Evolutionary conservation across 2,797 vertebrate species (phyloP), one percentile per base, ranked within the genome.

Genomic region (Corythornis leucogaster): DNA sequence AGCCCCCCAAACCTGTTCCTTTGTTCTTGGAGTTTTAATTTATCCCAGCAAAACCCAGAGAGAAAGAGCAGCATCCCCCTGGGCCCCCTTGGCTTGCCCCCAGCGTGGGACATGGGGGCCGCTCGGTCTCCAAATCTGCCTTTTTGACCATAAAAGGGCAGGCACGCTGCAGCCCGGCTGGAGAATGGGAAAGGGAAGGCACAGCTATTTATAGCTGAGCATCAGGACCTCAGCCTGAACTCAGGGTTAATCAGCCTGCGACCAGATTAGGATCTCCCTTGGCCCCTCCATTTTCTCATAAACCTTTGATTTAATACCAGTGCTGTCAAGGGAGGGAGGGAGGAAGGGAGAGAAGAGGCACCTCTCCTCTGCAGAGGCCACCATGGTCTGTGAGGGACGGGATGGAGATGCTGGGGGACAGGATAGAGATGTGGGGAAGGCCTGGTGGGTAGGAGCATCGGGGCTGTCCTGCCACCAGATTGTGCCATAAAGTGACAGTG

Each of bases 101-200:
- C 92, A 98, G 96, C 96, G 94, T 96, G 97, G 94, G 96, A 97
- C 97, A 96, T 97, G 96, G 97, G 97, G 97, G 95, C 97, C 55
- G 93, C 95, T 95, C 55, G 70, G 93, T 50, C 96, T 97, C 93
- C 93, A 96, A 97, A 97, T 97, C 97, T 97, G 97, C 96, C 95
- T 94, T 96, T 97, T 97, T 97, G 97, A 97, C 98, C 98, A 98
- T 98, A 98, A 98, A 98, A 98, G 98, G 98, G 95, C 98, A 98
- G 97, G 98, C 95, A 98, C 97, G 98, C 98, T 31, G 85, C 80
- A 70, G 54, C 93, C 97, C 89, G 76, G 90, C 61, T 25, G 93
- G 93, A 85, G 92, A 96, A 97, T 97, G 97, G 97, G 97, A 97
- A 97, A 95, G 96, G 89, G 97, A 97, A 98, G 95, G 96, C 97